Conservation (phyloP, 2,888 invertebrate species). For the Tachina grossa region DNA sequence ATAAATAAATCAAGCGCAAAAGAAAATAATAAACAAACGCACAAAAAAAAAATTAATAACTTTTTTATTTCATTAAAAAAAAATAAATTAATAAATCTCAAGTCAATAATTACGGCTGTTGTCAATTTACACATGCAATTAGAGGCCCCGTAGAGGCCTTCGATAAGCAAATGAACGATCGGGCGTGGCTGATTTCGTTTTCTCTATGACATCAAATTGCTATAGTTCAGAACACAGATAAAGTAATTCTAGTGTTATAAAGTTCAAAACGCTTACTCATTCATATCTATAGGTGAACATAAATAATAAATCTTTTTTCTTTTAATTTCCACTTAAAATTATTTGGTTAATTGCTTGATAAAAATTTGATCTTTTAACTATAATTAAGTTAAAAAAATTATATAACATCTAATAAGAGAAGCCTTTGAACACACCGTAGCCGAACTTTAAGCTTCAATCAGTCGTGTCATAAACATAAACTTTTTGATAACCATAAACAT, state of each 20-base stretch:
- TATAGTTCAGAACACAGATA: not conserved
- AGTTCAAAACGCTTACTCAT: conserved; percentile 10
- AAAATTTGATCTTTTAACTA: conserved; percentile 34
- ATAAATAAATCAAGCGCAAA: conserved; percentile 75
- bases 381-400: conserved; percentile 12
- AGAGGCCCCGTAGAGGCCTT: no score
- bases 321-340: conserved; percentile 8
- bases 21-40: conserved; percentile 71
- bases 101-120: conserved; percentile 35
- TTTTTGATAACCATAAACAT: no score
- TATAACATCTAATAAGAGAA: not conserved
- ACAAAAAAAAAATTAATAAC: conserved; percentile 63
- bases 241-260: not conserved
- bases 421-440: no score
- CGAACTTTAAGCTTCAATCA: no score
- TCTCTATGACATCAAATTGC: conserved; percentile 8
- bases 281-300: not conserved
- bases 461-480: no score
- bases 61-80: conserved; percentile 24
- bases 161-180: not conserved
- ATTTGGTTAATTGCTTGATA: conserved; percentile 23
- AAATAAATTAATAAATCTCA: conserved; percentile 46
- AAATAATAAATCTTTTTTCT: not conserved
- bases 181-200: conserved; percentile 14
- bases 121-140: conserved; percentile 16